These are phyloP conservation scores for Acrocephalus arundinaceus DNA, from an alignment of 2,113 vertebrate species.

Conservation along the genomic window DNA sequence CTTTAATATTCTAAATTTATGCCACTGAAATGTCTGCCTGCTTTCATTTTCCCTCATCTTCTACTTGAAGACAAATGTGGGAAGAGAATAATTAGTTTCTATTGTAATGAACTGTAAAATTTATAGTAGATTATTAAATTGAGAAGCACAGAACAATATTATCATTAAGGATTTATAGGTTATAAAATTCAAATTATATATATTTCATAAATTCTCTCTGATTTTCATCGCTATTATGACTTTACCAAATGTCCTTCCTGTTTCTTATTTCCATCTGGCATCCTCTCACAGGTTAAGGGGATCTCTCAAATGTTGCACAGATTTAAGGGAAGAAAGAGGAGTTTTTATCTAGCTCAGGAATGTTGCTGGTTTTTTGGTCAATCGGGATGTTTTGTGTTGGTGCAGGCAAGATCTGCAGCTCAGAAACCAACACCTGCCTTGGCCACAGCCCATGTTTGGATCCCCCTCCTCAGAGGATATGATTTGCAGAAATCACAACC, in stretches of 20 bases:
- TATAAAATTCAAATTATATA: conserved; percentile 48
- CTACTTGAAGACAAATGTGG: conserved; percentile 34
- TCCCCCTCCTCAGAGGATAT: neutral
- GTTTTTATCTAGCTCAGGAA: neutral
- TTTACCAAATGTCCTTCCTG: conserved; percentile 5
- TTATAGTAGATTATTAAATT: conserved; percentile 47
- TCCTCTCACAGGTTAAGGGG: neutral
- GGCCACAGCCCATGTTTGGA: neutral
- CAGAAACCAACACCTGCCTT: neutral
- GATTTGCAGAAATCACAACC: neutral
- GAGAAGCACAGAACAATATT: conserved; percentile 55
- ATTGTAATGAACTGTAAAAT: conserved; percentile 51
- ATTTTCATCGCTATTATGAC: neutral
- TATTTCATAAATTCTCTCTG: conserved; percentile 52
- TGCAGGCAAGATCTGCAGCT: neutral
- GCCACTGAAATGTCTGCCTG: neutral
- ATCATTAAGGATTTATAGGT: conserved; percentile 61
- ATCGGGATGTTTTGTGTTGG: neutral
- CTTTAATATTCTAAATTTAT: conserved; percentile 11
- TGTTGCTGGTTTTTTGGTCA: neutral
- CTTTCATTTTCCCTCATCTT: conserved; percentile 28
- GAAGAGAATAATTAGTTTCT: conserved; percentile 58
- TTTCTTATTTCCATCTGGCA: conserved; percentile 2
- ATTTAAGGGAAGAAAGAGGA: neutral
- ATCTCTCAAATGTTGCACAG: neutral